Base-by-base conservation (phyloP, 2,888 invertebrate genomes). In the Drosophila mayaguana region DNA sequence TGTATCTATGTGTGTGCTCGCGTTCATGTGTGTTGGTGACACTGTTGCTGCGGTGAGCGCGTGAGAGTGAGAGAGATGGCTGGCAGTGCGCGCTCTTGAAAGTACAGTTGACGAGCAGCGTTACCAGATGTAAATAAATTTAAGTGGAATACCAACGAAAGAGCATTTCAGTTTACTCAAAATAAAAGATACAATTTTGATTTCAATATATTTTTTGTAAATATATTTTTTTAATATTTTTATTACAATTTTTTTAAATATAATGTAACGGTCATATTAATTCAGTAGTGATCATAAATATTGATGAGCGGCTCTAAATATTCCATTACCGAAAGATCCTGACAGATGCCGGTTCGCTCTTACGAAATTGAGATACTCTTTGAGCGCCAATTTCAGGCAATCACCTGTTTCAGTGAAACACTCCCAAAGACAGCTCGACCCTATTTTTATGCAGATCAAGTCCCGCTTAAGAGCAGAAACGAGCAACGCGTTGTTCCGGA, bases 61-160 rank as follows among this genome's bases (percentile, higher is more conserved):
- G n/a, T 69, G 62, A 65, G 78, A 74, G 90, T 82, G 90, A 90
- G 91, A 91, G 91, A 87, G 90, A 86, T 88, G 90, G 85, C 91
- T 85, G 88, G 74, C 71, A 71, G 63, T 70, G 69, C 62, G 80
- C 88, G 86, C 91, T 90, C 91, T 86, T 83, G 75, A 85, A 89
- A 83, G 88, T 91, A 91, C 91, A 88, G 88, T 89, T 83, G 75
- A 75, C 75, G 60, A 77, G 61, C 72, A 72, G 87, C 78, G 83
- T 91, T 90, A 78, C 89, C 89, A 90, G 91, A 75, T 71, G 34
- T n/a, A 69, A 79, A 53, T 45, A 69, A 50, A 68, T 50, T 75
- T 72, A 79, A 72, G 80, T 83, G 76, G 76, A 80, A 73, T 53
- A 45, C 56, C 71, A 71, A 83, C 40, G 70, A 57, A 78, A 84